A percentile compares a stretch with the other conserved stretches of the same genome.
Conservation (phyloP, 2,113 vertebrate genomes). For the Lepus timidus region DNA sequence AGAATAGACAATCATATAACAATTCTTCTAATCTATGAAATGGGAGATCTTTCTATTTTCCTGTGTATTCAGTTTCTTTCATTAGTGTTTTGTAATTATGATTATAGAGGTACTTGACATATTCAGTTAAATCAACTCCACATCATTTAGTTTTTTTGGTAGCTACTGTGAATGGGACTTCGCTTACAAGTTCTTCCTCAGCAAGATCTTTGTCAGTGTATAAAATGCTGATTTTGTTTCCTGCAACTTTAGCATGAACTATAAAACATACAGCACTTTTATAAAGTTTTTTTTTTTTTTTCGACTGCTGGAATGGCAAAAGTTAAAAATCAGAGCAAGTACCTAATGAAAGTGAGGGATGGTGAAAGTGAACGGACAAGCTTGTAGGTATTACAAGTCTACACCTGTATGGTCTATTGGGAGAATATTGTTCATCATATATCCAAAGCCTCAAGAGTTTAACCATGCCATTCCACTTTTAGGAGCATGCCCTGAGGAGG, state of each 20-base stretch:
- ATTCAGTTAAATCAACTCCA: too few relatives aligned
- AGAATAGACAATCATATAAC: too few relatives aligned
- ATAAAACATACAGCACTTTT: not conserved
- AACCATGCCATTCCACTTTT: slow-evolving; percentile 30
- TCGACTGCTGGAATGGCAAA: slow-evolving; percentile 23
- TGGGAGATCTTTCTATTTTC: too few relatives aligned
- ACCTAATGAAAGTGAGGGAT: slow-evolving; percentile 1
- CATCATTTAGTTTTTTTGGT: too few relatives aligned
- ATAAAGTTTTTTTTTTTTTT: not conserved
- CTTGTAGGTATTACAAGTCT: not conserved
- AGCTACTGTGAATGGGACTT: too few relatives aligned
- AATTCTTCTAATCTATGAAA: too few relatives aligned
- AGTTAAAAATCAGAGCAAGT: slow-evolving; percentile 60
- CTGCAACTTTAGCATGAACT: not conserved
- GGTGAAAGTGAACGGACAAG: not conserved
- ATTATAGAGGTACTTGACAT: too few relatives aligned
- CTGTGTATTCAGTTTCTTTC: too few relatives aligned
- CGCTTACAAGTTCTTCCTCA: too few relatives aligned
- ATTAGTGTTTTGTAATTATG: too few relatives aligned
- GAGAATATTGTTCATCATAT: not conserved
- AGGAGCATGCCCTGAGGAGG: slow-evolving; percentile 39
- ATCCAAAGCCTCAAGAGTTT: slow-evolving; percentile 20
- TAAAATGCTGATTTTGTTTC: too few relatives aligned
- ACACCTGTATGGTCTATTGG: not conserved
- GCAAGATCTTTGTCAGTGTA: too few relatives aligned